Base-by-base conservation (phyloP, 2,797 vertebrate genomes). In the Onychomys arenicola region DNA sequence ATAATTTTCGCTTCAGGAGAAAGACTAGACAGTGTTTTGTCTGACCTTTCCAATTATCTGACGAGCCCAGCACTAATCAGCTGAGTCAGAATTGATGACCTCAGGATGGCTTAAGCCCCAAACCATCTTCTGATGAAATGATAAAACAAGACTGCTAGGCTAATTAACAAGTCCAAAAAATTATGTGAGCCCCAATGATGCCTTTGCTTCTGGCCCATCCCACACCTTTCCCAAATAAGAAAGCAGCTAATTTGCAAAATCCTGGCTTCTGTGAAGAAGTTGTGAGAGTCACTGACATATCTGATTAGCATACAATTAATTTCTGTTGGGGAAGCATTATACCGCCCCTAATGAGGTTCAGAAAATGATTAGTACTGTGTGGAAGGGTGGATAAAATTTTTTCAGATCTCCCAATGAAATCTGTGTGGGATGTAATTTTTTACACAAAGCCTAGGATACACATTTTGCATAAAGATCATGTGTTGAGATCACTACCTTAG, bases 251-350 rank as follows among this genome's bases (percentile, higher is more conserved):
- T 97, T 98, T 98, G 96, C 92, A 94, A 97, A 98, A 96, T 96
- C 94, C 93, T 98, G 92, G 97, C 94, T 97, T 98, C 98, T 94
- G 96, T 95, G 96, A 98, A 96, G 94, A 96, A 98, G 98, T 97
- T 96, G 95, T 94, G 97, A 97, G 97, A 96, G 97, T 97, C 98
- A 97, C 96, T 97, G 98, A 97, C 98, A 97, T 98, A 97, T 96
- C 90, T 96, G 97, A 98, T 98, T 98, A 98, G 97, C 98, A 98
- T 98, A 96, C 98, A 97, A 98, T 98, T 98, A 98, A 98, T 98
- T 98, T 98, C 96, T 97, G 61, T 87, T 83, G 90, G 94, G 73
- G 67, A 95, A 76, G 90, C 49, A 32, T 86, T 90, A 71, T 93
- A 55, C 67, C 87, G 7, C 40, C 52, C 63, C 40, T 96, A 92